Conservation (phyloP, 2,797 vertebrate genomes). For the Sebastolobus alascanus region DNA sequence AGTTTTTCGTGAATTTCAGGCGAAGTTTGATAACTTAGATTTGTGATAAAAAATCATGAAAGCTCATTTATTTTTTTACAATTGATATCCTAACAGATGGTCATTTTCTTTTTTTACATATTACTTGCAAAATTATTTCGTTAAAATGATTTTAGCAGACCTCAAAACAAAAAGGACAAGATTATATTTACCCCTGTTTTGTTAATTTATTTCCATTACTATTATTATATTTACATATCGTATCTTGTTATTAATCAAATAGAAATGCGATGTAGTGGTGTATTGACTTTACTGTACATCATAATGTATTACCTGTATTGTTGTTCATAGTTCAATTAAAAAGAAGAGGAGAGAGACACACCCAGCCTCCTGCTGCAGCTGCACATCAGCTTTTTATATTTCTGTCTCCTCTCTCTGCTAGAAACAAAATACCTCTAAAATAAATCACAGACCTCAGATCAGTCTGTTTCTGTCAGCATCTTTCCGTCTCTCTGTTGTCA, state of each 20-base stretch:
- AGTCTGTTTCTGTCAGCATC: slow-evolving; percentile 49
- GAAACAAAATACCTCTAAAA: slow-evolving; percentile 35
- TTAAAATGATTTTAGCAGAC: neutral
- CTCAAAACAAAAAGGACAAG: neutral
- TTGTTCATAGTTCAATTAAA: neutral
- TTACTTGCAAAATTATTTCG: neutral
- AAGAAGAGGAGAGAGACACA: neutral
- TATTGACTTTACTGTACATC: neutral
- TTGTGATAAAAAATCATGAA: neutral
- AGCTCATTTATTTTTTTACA: neutral
- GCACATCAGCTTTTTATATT: slow-evolving; percentile 6
- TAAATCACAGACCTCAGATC: slow-evolving; percentile 51
- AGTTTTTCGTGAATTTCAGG: neutral
- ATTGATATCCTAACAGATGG: neutral
- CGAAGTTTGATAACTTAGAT: neutral
- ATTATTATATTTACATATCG: neutral
- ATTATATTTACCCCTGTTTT: neutral
- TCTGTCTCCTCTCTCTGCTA: neutral
- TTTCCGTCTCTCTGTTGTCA: slow-evolving; percentile 24
- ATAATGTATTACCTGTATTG: neutral
- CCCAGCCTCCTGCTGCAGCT: slow-evolving; percentile 20
- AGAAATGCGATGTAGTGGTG: neutral
- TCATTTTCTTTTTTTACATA: neutral
- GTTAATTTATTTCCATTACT: neutral
- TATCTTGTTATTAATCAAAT: neutral